Evolutionary conservation across 2,113 vertebrate genomes (phyloP).

Genomic region (Epinephelus fuscoguttatus): DNA sequence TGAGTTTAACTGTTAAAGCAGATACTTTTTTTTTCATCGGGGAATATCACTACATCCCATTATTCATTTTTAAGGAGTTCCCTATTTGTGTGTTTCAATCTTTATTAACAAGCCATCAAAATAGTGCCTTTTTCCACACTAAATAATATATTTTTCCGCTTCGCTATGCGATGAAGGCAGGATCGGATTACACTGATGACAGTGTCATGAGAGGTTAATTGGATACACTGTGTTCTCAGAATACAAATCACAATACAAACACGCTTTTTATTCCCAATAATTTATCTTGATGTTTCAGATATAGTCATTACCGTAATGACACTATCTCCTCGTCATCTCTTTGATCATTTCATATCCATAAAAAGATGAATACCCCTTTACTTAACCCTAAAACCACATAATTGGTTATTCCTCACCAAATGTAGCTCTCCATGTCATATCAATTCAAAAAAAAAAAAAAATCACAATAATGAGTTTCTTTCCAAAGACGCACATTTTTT

Average conservation of each 20-base stretch:
- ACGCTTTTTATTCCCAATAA: constrained; percentile 1
- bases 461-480: constrained; percentile 25
- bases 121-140: constrained; percentile 1
- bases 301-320: constrained; percentile 61
- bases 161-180: constrained; percentile 17
- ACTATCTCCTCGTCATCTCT: constrained; percentile 54
- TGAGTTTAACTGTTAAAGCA: constrained; percentile 38
- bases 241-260: constrained; percentile 38
- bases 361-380: constrained; percentile 54
- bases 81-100: constrained; percentile 39
- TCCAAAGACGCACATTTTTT: background rate
- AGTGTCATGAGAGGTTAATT: constrained; percentile 67
- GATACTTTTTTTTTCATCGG: constrained; percentile 40
- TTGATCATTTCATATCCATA: constrained; percentile 41
- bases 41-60: constrained; percentile 43
- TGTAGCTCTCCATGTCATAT: constrained; percentile 12
- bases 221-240: constrained; percentile 27
- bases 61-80: constrained; percentile 52
- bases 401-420: constrained; percentile 14
- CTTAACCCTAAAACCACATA: constrained; percentile 49
- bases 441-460: constrained; percentile 20
- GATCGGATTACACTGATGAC: constrained; percentile 22
- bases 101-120: constrained; percentile 30
- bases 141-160: constrained; percentile 14
- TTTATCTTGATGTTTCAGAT: constrained; percentile 53